These are phyloP conservation scores for Drosophila kurseongensis DNA, from an alignment of 1,140 invertebrate species.

Conservation along the genomic window DNA sequence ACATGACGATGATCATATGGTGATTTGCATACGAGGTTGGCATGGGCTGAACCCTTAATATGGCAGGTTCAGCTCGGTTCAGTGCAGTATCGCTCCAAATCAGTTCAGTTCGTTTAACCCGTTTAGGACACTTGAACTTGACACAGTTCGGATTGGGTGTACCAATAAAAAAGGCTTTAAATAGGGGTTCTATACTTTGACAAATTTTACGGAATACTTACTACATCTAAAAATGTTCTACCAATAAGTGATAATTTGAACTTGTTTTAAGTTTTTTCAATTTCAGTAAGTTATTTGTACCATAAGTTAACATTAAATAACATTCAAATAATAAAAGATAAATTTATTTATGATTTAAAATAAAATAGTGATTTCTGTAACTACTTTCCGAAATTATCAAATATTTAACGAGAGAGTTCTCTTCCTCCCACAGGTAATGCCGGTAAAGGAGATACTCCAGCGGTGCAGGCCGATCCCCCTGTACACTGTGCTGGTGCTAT, in stretches of 20 bases:
- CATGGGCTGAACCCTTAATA: slow-evolving; percentile 48
- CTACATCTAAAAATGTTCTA: neutral
- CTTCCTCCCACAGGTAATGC: slow-evolving; percentile 84
- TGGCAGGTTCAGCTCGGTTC: slow-evolving; percentile 24
- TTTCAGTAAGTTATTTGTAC: too few relatives aligned
- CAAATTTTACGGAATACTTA: neutral
- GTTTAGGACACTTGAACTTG: slow-evolving; percentile 53
- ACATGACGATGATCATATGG: slow-evolving; percentile 27
- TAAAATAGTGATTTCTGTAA: too few relatives aligned
- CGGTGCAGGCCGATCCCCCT: slow-evolving; percentile 90
- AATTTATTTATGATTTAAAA: too few relatives aligned
- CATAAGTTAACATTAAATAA: too few relatives aligned
- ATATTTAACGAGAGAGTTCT: slow-evolving; percentile 47
- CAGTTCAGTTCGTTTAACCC: slow-evolving; percentile 18
- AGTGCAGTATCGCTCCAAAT: slow-evolving; percentile 19
- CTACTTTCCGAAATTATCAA: neutral
- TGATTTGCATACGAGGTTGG: slow-evolving; percentile 45
- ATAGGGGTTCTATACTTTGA: neutral
- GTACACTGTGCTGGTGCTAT: slow-evolving; percentile 89
- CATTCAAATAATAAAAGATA: too few relatives aligned
- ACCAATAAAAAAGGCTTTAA: neutral
- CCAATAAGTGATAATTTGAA: too few relatives aligned
- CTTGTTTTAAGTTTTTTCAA: too few relatives aligned
- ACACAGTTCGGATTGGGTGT: slow-evolving; percentile 22
- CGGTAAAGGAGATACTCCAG: slow-evolving; percentile 90